These are phyloP conservation scores for Antheraea mylitta DNA, from an alignment of 1,140 invertebrate genomes.

Conservation along the genomic window DNA sequence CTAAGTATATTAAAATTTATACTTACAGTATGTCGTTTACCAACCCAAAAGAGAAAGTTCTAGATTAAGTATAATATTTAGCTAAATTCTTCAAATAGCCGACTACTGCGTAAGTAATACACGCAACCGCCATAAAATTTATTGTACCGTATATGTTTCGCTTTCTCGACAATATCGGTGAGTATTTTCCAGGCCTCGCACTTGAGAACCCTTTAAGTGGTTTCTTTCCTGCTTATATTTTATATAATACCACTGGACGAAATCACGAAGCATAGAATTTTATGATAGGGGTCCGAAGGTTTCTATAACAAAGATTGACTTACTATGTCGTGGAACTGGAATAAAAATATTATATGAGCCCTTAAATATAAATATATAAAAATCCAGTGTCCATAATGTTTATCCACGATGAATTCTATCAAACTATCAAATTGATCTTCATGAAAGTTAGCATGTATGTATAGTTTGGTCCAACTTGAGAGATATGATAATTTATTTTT, in stretches of 20 bases:
- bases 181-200: conserved; percentile 9
- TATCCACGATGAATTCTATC: too few species aligned
- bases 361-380: not conserved
- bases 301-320: not conserved
- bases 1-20: too few species aligned
- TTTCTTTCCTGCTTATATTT: conserved; percentile 15
- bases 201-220: conserved; percentile 16
- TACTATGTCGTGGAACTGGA: not conserved
- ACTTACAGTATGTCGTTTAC: too few species aligned
- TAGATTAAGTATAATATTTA: not conserved
- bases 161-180: conserved; percentile 16
- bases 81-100: not conserved
- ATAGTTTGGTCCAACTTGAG: too few species aligned
- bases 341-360: not conserved
- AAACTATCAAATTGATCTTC: too few species aligned
- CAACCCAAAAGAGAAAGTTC: not conserved
- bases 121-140: not conserved
- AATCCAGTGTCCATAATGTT: too few species aligned
- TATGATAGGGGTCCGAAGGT: not conserved
- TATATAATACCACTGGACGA: not conserved
- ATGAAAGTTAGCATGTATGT: too few species aligned
- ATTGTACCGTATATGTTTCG: conserved; percentile 1
- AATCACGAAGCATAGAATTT: not conserved
- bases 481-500: too few species aligned
- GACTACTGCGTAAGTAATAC: not conserved